phyloP scores from a whole-genome alignment of 2,888 invertebrate species.

The Ectobius pallidus region DNA sequence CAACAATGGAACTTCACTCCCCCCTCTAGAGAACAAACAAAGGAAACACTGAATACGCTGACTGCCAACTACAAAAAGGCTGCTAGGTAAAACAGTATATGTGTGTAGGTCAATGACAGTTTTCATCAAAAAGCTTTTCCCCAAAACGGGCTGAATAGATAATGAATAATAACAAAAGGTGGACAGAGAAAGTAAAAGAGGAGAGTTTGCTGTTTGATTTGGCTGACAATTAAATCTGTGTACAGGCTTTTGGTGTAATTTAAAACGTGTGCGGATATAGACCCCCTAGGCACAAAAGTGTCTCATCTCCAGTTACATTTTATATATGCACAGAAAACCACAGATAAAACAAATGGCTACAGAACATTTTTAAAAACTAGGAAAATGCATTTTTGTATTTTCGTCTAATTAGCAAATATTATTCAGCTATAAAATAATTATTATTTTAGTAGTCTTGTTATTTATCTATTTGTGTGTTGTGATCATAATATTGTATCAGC shows the following conservation, averaged over 20 bases:
- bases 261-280: neutral
- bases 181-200: neutral
- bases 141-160: slow-evolving; percentile 19
- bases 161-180: slow-evolving; percentile 16
- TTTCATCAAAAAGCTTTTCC: slow-evolving; percentile 17
- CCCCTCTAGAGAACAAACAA: slow-evolving; percentile 24
- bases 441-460: too few relatives aligned
- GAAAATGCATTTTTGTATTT: too few relatives aligned
- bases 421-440: too few relatives aligned
- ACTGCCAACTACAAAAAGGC: slow-evolving; percentile 19
- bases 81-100: neutral
- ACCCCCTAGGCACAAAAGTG: too few relatives aligned
- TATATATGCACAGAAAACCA: too few relatives aligned
- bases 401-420: too few relatives aligned
- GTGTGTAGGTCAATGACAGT: slow-evolving; percentile 3
- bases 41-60: slow-evolving; percentile 22
- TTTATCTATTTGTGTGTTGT: too few relatives aligned
- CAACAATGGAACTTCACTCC: slow-evolving; percentile 26
- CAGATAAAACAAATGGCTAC: too few relatives aligned
- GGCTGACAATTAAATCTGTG: slow-evolving; percentile 23
- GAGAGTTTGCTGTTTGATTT: slow-evolving; percentile 18
- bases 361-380: too few relatives aligned
- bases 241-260: neutral
- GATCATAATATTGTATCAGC: too few relatives aligned
- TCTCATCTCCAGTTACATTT: too few relatives aligned